Evolutionary conservation across 2,888 invertebrate species (phyloP).

Genomic region (Lithophane ornitopus): DNA sequence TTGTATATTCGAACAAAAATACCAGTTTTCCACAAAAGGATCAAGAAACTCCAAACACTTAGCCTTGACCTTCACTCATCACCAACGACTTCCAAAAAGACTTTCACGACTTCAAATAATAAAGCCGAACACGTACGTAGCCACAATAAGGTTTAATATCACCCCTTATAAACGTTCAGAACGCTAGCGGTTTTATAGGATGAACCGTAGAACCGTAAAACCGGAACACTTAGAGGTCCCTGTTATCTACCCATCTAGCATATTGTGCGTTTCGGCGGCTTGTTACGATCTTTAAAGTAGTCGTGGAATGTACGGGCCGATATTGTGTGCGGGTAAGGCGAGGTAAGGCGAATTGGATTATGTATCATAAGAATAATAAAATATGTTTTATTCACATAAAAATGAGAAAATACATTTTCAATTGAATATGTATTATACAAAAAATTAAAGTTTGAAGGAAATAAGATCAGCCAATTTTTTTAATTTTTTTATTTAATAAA

Average conservation of each 20-base stretch:
- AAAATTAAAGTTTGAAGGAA: no score
- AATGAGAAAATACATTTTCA: no score
- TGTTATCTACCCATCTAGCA: constrained; percentile 88
- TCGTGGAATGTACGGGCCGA: constrained; percentile 70
- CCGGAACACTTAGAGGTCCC: constrained; percentile 81
- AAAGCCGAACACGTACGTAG: constrained; percentile 63
- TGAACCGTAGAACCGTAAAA: constrained; percentile 80
- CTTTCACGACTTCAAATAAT: constrained; percentile 64
- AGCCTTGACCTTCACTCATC: constrained; percentile 58
- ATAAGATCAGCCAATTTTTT: no score
- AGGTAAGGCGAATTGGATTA: neutral
- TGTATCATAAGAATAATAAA: neutral
- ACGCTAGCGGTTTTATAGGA: constrained; percentile 74
- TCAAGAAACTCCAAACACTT: neutral
- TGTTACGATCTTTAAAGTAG: constrained; percentile 78
- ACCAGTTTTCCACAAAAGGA: no score
- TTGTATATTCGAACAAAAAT: no score
- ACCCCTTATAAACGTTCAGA: constrained; percentile 61
- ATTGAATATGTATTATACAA: no score
- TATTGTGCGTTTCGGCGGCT: constrained; percentile 87
- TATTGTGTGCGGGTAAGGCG: constrained; percentile 58
- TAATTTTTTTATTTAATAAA: no score
- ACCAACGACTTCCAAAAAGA: constrained; percentile 44
- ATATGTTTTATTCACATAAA: no score
- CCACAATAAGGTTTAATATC: constrained; percentile 69